Conservation (phyloP, 1,140 invertebrate genomes). For the Bombyx mori region DNA sequence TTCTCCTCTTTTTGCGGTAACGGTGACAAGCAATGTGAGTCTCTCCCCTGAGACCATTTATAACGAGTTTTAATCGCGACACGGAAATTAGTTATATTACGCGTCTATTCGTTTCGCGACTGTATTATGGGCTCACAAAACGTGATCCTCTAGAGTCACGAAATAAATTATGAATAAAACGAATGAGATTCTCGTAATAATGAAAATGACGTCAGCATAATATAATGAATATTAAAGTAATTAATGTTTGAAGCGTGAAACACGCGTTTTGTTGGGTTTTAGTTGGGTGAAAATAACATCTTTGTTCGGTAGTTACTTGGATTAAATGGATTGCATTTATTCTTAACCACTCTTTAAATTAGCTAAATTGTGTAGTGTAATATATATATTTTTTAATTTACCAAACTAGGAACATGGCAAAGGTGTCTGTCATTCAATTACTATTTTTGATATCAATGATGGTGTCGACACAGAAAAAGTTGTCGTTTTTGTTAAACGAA, state of each 20-base stretch:
- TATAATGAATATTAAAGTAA: slow-evolving; percentile 1
- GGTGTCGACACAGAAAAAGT: slow-evolving; percentile 39
- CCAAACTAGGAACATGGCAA: no score
- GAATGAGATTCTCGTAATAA: no score
- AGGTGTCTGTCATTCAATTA: no score
- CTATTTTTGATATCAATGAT: slow-evolving; percentile 20
- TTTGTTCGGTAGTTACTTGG: no score
- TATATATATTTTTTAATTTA: no score
- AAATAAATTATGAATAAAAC: not conserved
- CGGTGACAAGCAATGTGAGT: slow-evolving; percentile 27
- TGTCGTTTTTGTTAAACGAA: slow-evolving; percentile 35
- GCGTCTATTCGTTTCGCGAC: slow-evolving; percentile 22
- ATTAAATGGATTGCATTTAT: no score
- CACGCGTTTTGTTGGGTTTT: no score
- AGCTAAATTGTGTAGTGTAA: no score
- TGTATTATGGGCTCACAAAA: slow-evolving; percentile 31
- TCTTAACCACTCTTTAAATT: no score
- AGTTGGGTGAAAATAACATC: no score
- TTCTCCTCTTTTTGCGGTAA: slow-evolving; percentile 42
- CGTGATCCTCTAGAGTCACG: slow-evolving; percentile 12
- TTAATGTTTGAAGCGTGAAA: no score
- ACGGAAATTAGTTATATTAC: slow-evolving; percentile 44
- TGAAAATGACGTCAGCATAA: no score
- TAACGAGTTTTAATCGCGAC: slow-evolving; percentile 48
- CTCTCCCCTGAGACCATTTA: slow-evolving; percentile 33